A percentile compares a stretch with the other conserved stretches of the same genome.
Evolutionary conservation across 1,140 invertebrate genomes (phyloP).

Genomic region (Calycopis cecrops): DNA sequence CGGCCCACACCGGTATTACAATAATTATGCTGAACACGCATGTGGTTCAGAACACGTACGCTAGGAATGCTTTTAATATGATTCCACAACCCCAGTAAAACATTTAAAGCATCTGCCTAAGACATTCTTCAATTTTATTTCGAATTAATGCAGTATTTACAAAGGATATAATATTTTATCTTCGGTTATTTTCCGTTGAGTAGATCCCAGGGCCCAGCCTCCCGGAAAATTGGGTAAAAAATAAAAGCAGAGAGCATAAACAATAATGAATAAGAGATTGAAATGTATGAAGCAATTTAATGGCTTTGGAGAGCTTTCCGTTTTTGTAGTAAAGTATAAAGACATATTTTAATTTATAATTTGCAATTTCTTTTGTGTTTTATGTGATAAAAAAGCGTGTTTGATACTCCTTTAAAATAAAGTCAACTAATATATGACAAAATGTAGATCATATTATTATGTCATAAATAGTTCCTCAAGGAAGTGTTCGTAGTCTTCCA

Average conservation of each 20-base stretch:
- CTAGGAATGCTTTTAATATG: background rate
- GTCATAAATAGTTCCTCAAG: too few species aligned
- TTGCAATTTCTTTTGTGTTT: too few species aligned
- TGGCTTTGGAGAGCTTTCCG: background rate
- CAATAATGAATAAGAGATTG: slow-evolving; percentile 8
- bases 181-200: background rate
- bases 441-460: too few species aligned
- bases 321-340: too few species aligned
- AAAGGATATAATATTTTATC: background rate
- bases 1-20: too few species aligned
- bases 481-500: too few species aligned
- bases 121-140: slow-evolving; percentile 1
- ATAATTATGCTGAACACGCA: too few species aligned
- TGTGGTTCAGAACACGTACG: too few species aligned
- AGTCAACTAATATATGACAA: too few species aligned
- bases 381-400: too few species aligned
- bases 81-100: background rate
- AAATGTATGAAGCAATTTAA: slow-evolving; percentile 10
- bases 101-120: background rate
- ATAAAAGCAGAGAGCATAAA: slow-evolving; percentile 10
- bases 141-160: slow-evolving; percentile 3
- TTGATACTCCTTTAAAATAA: too few species aligned
- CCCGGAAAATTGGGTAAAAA: slow-evolving; percentile 9
- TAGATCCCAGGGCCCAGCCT: background rate
- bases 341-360: too few species aligned